These are phyloP conservation scores for Phrynosoma platyrhinos DNA, from an alignment of 2,113 vertebrate species.

Conservation along the genomic window DNA sequence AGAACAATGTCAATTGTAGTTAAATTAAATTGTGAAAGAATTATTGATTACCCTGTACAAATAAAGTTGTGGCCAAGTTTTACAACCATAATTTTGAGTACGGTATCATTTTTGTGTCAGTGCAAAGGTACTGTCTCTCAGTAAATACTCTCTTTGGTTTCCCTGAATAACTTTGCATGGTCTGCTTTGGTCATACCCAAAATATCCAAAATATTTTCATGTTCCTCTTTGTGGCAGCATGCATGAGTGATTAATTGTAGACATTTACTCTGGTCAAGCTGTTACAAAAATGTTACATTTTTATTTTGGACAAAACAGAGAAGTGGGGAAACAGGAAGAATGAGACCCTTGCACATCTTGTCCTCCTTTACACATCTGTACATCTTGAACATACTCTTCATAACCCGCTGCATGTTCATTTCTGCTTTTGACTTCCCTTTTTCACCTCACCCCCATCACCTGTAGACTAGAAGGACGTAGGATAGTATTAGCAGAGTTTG, in stretches of 20 bases:
- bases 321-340: neutral
- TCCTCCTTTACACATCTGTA: neutral
- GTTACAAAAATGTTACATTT: neutral
- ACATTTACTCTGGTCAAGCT: neutral
- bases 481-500: conserved; percentile 63
- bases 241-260: neutral
- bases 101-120: too few relatives aligned
- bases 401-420: neutral
- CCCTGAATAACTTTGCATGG: neutral
- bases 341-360: neutral
- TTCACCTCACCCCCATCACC: neutral
- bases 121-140: neutral
- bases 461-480: conserved; percentile 42
- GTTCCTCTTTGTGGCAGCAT: neutral
- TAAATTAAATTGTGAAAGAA: too few relatives aligned
- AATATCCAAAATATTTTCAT: neutral
- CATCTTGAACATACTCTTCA: neutral
- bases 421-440: conserved; percentile 3
- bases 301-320: conserved; percentile 7
- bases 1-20: too few relatives aligned
- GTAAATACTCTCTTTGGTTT: neutral
- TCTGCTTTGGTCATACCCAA: neutral
- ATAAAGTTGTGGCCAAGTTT: too few relatives aligned
- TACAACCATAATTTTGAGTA: too few relatives aligned
- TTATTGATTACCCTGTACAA: too few relatives aligned